phyloP scores from a whole-genome alignment of 2,797 vertebrate genomes.

The Miichthys miiuy region DNA sequence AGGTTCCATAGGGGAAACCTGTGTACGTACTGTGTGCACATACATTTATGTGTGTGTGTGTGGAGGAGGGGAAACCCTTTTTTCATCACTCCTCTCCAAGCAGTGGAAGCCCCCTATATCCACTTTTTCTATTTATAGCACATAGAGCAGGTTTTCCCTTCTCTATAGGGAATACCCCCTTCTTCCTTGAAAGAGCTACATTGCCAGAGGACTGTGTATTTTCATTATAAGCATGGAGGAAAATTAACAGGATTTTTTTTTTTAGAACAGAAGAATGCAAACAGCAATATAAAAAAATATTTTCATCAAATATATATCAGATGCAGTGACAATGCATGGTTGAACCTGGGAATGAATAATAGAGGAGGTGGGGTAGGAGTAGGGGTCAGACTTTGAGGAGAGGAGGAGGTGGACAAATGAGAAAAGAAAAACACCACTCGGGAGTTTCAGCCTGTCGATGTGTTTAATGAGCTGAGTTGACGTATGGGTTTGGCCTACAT shows the following conservation, averaged over 20 bases:
- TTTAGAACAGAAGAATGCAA: background rate
- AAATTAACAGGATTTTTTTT: background rate
- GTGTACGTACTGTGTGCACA: conserved; percentile 9
- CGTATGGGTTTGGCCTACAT: conserved; percentile 53
- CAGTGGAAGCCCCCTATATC: conserved; percentile 44
- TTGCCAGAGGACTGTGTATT: background rate
- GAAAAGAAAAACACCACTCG: conserved; percentile 34
- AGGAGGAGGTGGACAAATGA: conserved; percentile 14
- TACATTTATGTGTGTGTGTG: conserved; percentile 4
- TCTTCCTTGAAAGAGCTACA: background rate
- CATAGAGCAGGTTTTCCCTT: conserved; percentile 28
- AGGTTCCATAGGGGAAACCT: conserved; percentile 38
- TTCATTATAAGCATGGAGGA: background rate
- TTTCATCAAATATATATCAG: background rate
- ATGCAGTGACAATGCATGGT: background rate
- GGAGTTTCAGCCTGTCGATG: conserved; percentile 48
- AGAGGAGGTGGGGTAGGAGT: background rate
- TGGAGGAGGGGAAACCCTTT: conserved; percentile 49
- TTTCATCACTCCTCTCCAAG: conserved; percentile 25
- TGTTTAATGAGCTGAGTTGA: conserved; percentile 65
- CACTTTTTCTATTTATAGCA: conserved; percentile 48
- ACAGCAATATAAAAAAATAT: background rate
- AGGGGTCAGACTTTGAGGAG: conserved; percentile 2
- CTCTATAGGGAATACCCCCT: conserved; percentile 21
- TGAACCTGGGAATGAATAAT: conserved; percentile 2